A percentile compares a stretch with the other conserved stretches of the same genome.
phyloP scores from a whole-genome alignment of 2,888 invertebrate species.

The Pecten maximus region DNA sequence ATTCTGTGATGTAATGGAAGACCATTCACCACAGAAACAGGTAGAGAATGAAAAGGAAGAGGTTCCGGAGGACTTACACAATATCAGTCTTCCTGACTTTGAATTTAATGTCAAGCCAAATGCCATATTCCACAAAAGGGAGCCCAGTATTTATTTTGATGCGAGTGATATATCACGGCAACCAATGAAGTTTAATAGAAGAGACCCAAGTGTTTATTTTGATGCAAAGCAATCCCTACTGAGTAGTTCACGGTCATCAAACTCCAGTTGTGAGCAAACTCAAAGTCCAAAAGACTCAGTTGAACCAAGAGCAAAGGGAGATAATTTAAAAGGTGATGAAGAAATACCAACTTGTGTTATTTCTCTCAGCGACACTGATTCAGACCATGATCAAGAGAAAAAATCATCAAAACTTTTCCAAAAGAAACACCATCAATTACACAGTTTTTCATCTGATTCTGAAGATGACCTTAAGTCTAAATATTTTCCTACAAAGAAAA shows the following conservation, averaged over 20 bases:
- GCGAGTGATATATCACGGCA: background rate
- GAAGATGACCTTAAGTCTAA: background rate
- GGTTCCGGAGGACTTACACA: background rate
- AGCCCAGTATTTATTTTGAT: slow-evolving; percentile 3
- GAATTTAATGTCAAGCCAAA: background rate
- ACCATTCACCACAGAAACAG: background rate
- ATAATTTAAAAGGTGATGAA: background rate
- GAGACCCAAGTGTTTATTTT: slow-evolving; percentile 23
- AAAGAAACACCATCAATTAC: background rate
- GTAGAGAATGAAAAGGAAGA: background rate
- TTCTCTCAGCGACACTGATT: slow-evolving; percentile 13
- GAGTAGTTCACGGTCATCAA: background rate
- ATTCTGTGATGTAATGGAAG: background rate
- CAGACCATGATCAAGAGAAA: background rate
- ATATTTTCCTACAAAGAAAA: background rate
- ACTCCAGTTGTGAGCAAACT: background rate
- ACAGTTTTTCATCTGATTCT: background rate
- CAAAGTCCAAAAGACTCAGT: background rate
- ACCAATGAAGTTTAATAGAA: background rate
- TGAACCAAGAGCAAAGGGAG: background rate
- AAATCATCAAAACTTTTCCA: background rate
- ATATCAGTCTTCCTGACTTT: background rate
- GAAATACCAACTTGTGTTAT: background rate
- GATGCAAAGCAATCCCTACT: background rate
- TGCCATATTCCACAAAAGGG: background rate